Base-by-base conservation (phyloP, 2,113 vertebrate species). In the Cygnus atratus region DNA sequence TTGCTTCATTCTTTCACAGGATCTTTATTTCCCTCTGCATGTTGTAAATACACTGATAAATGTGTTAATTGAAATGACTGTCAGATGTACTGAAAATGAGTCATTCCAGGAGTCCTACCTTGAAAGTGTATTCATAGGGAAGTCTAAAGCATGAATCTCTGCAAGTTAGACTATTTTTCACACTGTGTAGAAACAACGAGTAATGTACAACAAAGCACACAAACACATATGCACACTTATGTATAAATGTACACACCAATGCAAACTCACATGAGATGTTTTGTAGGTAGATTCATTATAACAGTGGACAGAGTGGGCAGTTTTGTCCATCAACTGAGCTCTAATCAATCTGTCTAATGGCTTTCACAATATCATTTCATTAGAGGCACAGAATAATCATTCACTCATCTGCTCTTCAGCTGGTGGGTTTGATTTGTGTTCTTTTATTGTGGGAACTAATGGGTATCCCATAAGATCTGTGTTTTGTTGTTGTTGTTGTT, bases 31-130 rank as follows among this genome's bases (percentile, higher is more conserved):
- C 88, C 77, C 35, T 4, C 86, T 92, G 74, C 62, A 79, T 85
- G 70, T 52, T 92, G 93, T 89, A 96, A 95, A 93, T 95, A 92
- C 2, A 11, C 74, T 92, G 86, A 95, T 82, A 92, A 96, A 92
- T 82, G 93, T 94, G 95, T 87, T 97, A 96, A 95, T 94, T 95
- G 93, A 94, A 96, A 93, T 74, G 80, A 92, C 66, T 96, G 90
- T 94, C 86, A 97, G 81, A 81, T 82, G 48, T 46, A 82, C 55
- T 75, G 90, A 93, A 96, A 95, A 87, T 84, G 16, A 92, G n/a
- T 82, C 39, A 87, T 95, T 93, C 79, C 87, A 90, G 73, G 86
- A 93, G 86, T 88, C 62, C 65, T 87, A 75, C 77, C 74, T 93
- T 88, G 88, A 35, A 89, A 82, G 57, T 65, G 24, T 79, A 48